Evolutionary conservation across 1,140 invertebrate genomes (phyloP).

Genomic region (Drosophila santomea): DNA sequence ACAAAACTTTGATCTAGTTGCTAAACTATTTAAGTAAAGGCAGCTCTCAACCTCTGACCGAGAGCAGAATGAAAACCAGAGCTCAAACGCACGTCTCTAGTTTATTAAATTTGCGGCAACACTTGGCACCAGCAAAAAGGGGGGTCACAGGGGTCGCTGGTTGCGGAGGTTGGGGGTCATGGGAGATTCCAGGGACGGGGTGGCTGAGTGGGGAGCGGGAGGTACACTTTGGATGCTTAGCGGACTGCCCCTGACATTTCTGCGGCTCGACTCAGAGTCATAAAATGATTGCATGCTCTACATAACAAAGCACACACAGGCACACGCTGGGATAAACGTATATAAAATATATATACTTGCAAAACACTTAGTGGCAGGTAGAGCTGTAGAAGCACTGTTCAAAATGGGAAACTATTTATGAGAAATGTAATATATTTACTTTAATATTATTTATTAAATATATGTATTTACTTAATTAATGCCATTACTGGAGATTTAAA

Average conservation of each 20-base stretch:
- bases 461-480: neutral
- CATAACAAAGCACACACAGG: conserved; percentile 58
- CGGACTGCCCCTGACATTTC: conserved; percentile 76
- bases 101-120: conserved; percentile 81
- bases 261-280: conserved; percentile 64
- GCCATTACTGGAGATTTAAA: no score
- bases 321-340: conserved; percentile 21
- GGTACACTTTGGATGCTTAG: conserved; percentile 44
- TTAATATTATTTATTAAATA: neutral
- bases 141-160: conserved; percentile 13
- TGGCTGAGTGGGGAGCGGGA: conserved; percentile 7
- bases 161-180: neutral
- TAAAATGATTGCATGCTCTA: conserved; percentile 80
- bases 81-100: conserved; percentile 78
- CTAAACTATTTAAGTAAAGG: conserved; percentile 71
- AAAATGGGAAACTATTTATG: neutral
- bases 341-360: conserved; percentile 43
- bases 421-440: no score
- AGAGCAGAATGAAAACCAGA: conserved; percentile 49
- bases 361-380: conserved; percentile 81
- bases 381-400: conserved; percentile 46
- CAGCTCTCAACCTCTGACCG: conserved; percentile 32
- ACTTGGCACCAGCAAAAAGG: conserved; percentile 61
- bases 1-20: conserved; percentile 77
- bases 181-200: neutral